These are phyloP conservation scores for Tineola bisselliella DNA, from an alignment of 2,888 invertebrate genomes.

Conservation along the genomic window DNA sequence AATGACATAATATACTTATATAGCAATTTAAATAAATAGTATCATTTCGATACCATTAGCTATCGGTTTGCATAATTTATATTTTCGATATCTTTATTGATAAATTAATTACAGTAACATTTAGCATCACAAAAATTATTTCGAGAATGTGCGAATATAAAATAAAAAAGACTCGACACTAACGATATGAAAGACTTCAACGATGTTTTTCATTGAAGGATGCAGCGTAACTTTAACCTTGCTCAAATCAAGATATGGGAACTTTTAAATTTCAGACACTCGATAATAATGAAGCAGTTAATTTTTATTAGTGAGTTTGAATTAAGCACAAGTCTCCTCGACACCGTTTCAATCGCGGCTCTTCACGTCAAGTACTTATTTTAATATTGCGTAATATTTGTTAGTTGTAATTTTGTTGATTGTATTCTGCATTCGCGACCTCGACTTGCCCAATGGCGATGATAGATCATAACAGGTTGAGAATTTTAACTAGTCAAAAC, in stretches of 20 bases:
- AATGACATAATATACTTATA: neutral
- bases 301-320: neutral
- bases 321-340: constrained; percentile 4
- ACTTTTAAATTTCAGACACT: neutral
- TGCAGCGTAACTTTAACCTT: neutral
- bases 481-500: too few species aligned
- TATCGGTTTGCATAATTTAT: neutral
- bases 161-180: neutral
- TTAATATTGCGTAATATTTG: neutral
- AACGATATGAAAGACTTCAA: neutral
- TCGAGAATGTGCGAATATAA: neutral
- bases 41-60: neutral
- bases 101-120: too few species aligned
- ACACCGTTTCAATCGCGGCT: constrained; percentile 5
- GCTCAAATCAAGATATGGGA: too few species aligned
- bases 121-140: too few species aligned
- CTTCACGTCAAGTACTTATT: neutral
- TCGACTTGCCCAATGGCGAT: neutral
- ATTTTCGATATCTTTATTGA: neutral
- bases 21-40: neutral
- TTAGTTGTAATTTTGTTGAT: neutral
- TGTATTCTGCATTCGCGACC: neutral
- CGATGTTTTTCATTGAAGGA: neutral
- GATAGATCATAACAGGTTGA: neutral
- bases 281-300: neutral